Base-by-base conservation (phyloP, 1,140 invertebrate species). In the Micrasema minimum region DNA sequence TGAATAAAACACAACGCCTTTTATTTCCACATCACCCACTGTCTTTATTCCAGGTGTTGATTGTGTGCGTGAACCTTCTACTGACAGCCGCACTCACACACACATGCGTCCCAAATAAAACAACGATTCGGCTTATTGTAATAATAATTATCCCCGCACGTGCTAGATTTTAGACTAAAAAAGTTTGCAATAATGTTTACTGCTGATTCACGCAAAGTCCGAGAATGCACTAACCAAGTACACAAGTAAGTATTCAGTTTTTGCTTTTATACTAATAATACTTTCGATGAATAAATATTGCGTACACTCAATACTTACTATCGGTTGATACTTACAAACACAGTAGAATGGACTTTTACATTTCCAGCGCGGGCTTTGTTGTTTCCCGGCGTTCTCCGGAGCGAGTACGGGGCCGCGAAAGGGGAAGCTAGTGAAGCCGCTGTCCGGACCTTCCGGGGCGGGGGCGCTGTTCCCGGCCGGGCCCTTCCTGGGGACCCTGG, bases 301-400 rank as follows among this genome's bases (percentile, higher is more conserved):
- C 22, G 20, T 51, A 5, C 11, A 20, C 18, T 18, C 46, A 14
- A 45, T 51, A 59, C 38, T 59, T 20, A 59, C 11, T 31, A 31
- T 31, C 26, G 3, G 26, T 59, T 53, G 20, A 26, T 16, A 26
- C 18, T 51, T 20, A 46, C 48, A 51, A 18, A 4, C 26, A 31
- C 26, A 2, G 2, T 31, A 31, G 26, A 31, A 31, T 31, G 3
- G 3, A 4, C 37, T 41, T 20, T 20, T 59, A 16, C 3, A 82
- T 83, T 88, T 88, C 86, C 88, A 92, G 91, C 90, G 90, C 79
- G 91, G 90, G 79, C 88, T 92, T 81, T 93, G 91, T 89, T 94
- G 91, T 89, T 93, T 93, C 90, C 91, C 92, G 86, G 91, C 90
- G 89, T 89, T 93, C 89, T 85, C 90, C 91, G 89, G 92, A 91